phyloP scores from a whole-genome alignment of 2,113 vertebrate species.

The Microtus pennsylvanicus region DNA sequence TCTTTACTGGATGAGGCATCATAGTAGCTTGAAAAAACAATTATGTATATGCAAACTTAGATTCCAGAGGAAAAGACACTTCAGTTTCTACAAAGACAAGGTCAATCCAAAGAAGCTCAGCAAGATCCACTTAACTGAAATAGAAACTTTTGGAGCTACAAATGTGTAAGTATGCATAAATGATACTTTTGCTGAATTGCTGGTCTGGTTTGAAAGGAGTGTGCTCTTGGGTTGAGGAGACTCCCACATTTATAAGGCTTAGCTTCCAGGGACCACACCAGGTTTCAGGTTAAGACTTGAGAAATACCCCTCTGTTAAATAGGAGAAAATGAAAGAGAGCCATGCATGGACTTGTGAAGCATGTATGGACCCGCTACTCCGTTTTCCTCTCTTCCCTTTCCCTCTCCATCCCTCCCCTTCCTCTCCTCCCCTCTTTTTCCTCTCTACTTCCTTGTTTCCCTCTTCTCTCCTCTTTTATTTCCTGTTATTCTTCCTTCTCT shows the following conservation, averaged over 20 bases:
- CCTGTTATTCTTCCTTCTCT: neutral
- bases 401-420: no score
- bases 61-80: no score
- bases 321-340: neutral
- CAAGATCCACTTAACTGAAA: neutral
- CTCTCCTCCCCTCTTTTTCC: fast-evolving
- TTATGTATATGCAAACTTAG: no score
- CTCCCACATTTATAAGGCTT: neutral
- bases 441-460: neutral
- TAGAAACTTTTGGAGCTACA: neutral
- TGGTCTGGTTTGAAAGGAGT: neutral
- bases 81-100: neutral
- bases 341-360: neutral
- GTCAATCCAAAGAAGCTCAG: neutral
- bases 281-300: neutral
- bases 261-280: neutral
- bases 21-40: neutral
- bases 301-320: neutral
- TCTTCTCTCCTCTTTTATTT: neutral
- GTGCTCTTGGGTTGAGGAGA: neutral
- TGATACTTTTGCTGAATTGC: neutral
- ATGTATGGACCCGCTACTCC: neutral
- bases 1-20: neutral
- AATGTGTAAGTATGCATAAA: neutral
- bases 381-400: neutral